Evolutionary conservation across 2,797 vertebrate genomes (phyloP).

Genomic region (Mus spretus): DNA sequence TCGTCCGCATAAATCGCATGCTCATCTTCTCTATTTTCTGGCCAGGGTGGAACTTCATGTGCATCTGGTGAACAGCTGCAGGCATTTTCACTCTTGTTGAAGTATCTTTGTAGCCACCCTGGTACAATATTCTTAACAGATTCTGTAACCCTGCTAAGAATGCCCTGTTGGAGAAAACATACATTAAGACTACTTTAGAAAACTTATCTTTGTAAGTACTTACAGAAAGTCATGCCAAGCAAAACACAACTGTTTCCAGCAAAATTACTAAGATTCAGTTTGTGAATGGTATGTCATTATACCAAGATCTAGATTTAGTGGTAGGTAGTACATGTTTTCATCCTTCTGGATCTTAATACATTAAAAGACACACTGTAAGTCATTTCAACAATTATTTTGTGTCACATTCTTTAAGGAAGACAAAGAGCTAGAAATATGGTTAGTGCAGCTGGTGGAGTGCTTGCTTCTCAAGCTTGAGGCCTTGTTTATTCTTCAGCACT

Average conservation of each 20-base stretch:
- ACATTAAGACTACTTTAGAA: constrained; percentile 52
- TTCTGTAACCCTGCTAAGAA: constrained; percentile 97
- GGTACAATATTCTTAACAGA: constrained; percentile 99
- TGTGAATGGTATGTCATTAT: background rate
- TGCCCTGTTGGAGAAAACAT: constrained; percentile 90
- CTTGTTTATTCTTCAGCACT: background rate
- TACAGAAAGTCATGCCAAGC: constrained; percentile 51
- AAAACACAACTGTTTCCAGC: constrained; percentile 48
- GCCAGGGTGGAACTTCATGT: constrained; percentile 83
- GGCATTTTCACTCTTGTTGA: constrained; percentile 91
- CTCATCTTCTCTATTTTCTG: constrained; percentile 88
- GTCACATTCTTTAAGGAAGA: constrained; percentile 6
- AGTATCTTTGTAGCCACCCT: constrained; percentile 97
- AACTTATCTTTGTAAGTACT: constrained; percentile 26
- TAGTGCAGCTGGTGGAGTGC: background rate
- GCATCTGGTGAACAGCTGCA: constrained; percentile 87
- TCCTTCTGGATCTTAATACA: constrained; percentile 27
- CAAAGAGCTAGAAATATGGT: background rate
- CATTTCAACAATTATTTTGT: constrained; percentile 60
- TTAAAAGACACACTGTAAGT: constrained; percentile 51
- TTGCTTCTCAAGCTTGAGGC: background rate
- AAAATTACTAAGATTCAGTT: constrained; percentile 49
- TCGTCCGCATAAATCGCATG: constrained; percentile 90
- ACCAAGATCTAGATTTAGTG: constrained; percentile 23
- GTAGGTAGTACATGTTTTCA: constrained; percentile 35